Percentiles rank a stretch among this genome's conserved stretches.
phyloP scores from a whole-genome alignment of 1,140 invertebrate species.

The Laupala kohalensis region DNA sequence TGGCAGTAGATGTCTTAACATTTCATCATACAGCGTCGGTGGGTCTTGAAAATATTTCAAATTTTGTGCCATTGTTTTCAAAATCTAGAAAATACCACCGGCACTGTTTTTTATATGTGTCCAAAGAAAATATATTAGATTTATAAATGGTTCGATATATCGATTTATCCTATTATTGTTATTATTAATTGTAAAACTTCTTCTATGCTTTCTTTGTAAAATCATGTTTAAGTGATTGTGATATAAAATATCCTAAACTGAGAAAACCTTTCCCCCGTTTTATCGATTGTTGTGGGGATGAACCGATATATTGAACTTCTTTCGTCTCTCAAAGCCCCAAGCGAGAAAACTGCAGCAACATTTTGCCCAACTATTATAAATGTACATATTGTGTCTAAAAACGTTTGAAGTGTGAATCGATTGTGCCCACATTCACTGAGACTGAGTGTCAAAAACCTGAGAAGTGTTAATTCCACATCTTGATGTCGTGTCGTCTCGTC shows the following conservation, averaged over 20 bases:
- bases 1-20: no score
- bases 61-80: not conserved
- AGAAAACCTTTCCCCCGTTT: not conserved
- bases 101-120: not conserved
- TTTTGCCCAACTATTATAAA: not conserved
- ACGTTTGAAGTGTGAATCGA: not conserved
- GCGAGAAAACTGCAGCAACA: not conserved
- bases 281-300: not conserved
- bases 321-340: not conserved
- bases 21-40: not conserved
- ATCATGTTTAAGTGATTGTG: not conserved
- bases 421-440: not conserved
- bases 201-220: not conserved
- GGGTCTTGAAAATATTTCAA: not conserved
- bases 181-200: not conserved
- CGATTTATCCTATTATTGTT: not conserved
- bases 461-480: not conserved
- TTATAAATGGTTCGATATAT: not conserved
- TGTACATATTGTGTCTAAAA: not conserved
- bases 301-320: not conserved
- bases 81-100: not conserved
- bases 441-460: not conserved
- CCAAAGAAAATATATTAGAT: not conserved
- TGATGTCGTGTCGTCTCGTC: not conserved
- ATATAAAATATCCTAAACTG: not conserved